Base-by-base conservation (phyloP, 2,113 vertebrate genomes). In the Platysteira castanea region DNA sequence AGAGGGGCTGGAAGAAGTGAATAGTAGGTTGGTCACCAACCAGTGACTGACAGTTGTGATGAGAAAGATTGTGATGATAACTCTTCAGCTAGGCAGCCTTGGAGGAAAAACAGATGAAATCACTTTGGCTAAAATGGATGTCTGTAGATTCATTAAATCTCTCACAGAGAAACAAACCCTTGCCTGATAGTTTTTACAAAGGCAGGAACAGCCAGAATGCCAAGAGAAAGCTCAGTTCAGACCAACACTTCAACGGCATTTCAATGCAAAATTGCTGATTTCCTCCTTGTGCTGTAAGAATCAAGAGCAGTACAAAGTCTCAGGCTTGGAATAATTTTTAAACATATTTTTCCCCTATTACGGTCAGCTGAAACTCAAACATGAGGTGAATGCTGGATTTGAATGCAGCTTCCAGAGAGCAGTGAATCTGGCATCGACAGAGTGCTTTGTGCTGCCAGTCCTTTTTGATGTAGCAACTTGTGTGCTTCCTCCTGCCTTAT, bases 81-180 rank as follows among this genome's bases (percentile, higher is more conserved):
- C n/a, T 94, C 76, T 81, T 95, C 44, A 75, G 28, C 79, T 94
- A 90, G 85, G 85, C 96, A 97, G 69, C 44, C 79, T 94, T 81
- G 76, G 95, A 95, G 92, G 88, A 96, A 96, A 96, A 96, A 94
- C 35, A 77, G 83, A 89, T 96, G 71, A 96, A 96, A 73, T 95
- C 79, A 92, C 60, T 96, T 92, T 86, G 92, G 92, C 95, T 90
- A 89, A 96, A 96, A 94, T 70, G 73, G 71, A 86, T 60, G 79
- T 90, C 92, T 96, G 95, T 71, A 93, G 90, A 88, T 93, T 86
- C 2, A 1, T 88, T 81, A 90, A 90, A 91, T 85, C 52, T 81
- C 68, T 95, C 41, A 68, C 80, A 88, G 92, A 89, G 92, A 86
- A 94, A 73, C 53, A 94, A 93, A 59, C 35, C 35, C 54, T 88